Evolutionary conservation across 2,797 vertebrate genomes (phyloP).

Genomic region (Phoebastria nigripes): DNA sequence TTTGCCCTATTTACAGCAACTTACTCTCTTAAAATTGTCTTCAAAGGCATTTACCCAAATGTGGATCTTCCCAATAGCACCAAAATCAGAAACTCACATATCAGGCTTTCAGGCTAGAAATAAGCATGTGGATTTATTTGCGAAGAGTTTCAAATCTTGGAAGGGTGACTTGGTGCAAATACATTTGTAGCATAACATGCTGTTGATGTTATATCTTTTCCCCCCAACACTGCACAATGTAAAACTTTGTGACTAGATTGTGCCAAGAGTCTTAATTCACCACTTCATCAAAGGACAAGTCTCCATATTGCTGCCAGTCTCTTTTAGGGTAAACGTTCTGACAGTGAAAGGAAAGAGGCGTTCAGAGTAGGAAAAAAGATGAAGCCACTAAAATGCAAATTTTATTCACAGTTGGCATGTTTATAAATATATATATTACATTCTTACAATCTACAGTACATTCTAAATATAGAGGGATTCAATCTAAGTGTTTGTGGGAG

Average conservation of each 20-base stretch:
- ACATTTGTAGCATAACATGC: background rate
- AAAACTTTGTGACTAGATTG: background rate
- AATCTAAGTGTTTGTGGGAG: constrained; percentile 45
- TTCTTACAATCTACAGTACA: constrained; percentile 72
- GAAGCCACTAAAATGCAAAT: constrained; percentile 66
- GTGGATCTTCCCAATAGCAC: background rate
- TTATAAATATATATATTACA: constrained; percentile 79
- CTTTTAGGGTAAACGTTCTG: background rate
- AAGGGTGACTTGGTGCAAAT: background rate
- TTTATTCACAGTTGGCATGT: constrained; percentile 71
- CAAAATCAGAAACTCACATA: background rate
- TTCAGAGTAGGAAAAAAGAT: constrained; percentile 48
- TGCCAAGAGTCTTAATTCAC: background rate
- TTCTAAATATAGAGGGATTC: constrained; percentile 47
- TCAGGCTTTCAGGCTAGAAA: background rate
- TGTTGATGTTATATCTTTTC: background rate
- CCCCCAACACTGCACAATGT: background rate
- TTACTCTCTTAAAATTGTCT: background rate
- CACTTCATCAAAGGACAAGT: background rate
- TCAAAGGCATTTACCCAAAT: background rate
- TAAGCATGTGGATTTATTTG: background rate
- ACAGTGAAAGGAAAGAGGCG: constrained; percentile 29
- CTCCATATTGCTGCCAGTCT: background rate
- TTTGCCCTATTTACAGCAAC: background rate
- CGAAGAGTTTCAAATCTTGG: background rate